Evolutionary conservation across 1,140 invertebrate genomes (phyloP), one percentile per base, ranked within the genome.

Genomic region (Bathynomus jamesi): DNA sequence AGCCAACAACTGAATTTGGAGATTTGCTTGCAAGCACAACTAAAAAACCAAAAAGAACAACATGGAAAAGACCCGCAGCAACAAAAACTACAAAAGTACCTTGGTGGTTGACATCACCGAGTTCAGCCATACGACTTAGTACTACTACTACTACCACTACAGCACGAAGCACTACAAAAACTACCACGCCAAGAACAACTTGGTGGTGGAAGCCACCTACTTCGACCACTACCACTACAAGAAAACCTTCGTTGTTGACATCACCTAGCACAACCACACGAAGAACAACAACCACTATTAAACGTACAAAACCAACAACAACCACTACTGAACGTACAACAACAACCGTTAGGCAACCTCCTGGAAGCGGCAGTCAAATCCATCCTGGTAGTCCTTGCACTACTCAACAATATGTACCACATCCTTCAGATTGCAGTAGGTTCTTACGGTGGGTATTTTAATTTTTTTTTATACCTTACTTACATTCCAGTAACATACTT

Each of bases 381-480:
- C n/a, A n/a, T n/a, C 40, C 40, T 17, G 40, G 40, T 3, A 21
- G 61, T 24, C 61, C 83, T 0, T 93, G 91, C 73, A 80, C 66
- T 60, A 80, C 85, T 0, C 90, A 90, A 0, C 83, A 89, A 30
- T 91, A 91, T 79, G 81, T 84, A 28, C 80, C 87, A 0, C 88
- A 91, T 72, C 85, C 86, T 0, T 82, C 79, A 0, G 89, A 91
- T 78, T 94, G 92, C 76, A 88, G 87, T 70, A 85, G 86, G 0
- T 94, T 70, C 61, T 30, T 70, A 40, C 29, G 69, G 69, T 70
- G 11, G 29, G 68, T 13, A 62, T 28, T 21, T 40, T 4, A 1
- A 24, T 21, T 27, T 64, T 64, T 17, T 17, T n/a, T n/a, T n/a
- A n/a, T n/a, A n/a, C n/a, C n/a, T n/a, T n/a, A n/a, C n/a, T n/a